Evolutionary conservation across 2,113 vertebrate genomes (phyloP).

Genomic region (Apistogramma diplotaenia): DNA sequence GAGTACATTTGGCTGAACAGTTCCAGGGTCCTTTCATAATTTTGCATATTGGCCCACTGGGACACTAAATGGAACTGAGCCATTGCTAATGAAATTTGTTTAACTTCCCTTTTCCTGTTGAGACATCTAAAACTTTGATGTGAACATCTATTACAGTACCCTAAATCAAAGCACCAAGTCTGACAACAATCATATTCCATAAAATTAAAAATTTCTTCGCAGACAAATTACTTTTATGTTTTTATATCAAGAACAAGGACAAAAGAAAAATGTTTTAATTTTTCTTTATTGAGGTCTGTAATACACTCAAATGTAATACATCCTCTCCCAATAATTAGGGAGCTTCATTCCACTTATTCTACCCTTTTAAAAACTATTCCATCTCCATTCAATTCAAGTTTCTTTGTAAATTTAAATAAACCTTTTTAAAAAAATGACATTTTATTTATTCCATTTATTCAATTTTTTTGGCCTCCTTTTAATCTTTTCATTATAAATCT

Average conservation of each 20-base stretch:
- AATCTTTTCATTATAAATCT: conserved; percentile 77
- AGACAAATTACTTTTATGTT: not conserved
- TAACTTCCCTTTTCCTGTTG: not conserved
- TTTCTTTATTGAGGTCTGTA: conserved; percentile 63
- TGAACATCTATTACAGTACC: not conserved
- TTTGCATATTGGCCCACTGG: not conserved
- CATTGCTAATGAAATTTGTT: not conserved
- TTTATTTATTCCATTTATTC: conserved; percentile 37
- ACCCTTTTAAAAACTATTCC: conserved; percentile 54
- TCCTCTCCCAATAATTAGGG: conserved; percentile 17
- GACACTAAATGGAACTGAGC: not conserved
- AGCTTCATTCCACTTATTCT: conserved; percentile 33
- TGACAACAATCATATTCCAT: not conserved
- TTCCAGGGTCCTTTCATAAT: not conserved
- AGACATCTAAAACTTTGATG: not conserved
- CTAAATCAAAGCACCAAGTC: not conserved
- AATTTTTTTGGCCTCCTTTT: conserved; percentile 68
- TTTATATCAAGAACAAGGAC: not conserved
- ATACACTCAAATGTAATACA: conserved; percentile 66
- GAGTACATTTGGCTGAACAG: not conserved
- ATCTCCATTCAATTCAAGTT: conserved; percentile 54
- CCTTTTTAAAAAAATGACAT: conserved; percentile 48
- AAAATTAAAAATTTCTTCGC: not conserved
- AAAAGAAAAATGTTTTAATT: not conserved
- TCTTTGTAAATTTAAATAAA: conserved; percentile 78